These are phyloP conservation scores for Canis aureus DNA, from an alignment of 2,113 vertebrate species.

Conservation along the genomic window DNA sequence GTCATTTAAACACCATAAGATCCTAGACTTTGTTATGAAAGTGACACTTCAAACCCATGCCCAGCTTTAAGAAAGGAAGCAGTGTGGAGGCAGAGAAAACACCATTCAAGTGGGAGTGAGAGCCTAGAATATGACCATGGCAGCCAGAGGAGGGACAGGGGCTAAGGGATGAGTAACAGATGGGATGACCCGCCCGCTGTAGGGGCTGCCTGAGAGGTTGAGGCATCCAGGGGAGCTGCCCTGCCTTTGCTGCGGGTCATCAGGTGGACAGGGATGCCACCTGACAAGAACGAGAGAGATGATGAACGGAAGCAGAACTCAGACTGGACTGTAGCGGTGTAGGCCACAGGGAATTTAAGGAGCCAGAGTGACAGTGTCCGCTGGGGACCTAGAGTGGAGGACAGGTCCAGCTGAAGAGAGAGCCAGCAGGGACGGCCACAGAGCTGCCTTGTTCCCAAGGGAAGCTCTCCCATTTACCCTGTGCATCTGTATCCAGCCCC, in stretches of 20 bases:
- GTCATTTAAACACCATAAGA: background rate
- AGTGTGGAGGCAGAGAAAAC: background rate
- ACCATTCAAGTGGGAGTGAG: background rate
- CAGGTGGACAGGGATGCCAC: background rate
- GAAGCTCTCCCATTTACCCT: background rate
- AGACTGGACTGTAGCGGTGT: background rate
- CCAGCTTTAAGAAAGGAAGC: background rate
- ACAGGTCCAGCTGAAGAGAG: fast-evolving
- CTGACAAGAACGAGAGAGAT: background rate
- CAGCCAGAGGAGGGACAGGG: background rate
- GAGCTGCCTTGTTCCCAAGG: background rate
- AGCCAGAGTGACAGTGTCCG: background rate
- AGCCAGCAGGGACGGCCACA: fast-evolving
- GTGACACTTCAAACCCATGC: background rate
- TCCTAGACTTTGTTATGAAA: background rate
- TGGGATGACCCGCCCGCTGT: too few species aligned
- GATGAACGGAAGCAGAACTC: background rate
- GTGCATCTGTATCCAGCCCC: background rate
- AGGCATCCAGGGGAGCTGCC: background rate
- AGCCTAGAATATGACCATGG: background rate
- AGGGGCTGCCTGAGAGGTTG: background rate
- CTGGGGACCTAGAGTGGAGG: background rate
- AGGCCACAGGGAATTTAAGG: background rate
- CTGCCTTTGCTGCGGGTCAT: background rate
- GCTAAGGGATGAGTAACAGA: background rate